Conservation (phyloP, 2,797 vertebrate genomes). For the Neomorphus geoffroyi region DNA sequence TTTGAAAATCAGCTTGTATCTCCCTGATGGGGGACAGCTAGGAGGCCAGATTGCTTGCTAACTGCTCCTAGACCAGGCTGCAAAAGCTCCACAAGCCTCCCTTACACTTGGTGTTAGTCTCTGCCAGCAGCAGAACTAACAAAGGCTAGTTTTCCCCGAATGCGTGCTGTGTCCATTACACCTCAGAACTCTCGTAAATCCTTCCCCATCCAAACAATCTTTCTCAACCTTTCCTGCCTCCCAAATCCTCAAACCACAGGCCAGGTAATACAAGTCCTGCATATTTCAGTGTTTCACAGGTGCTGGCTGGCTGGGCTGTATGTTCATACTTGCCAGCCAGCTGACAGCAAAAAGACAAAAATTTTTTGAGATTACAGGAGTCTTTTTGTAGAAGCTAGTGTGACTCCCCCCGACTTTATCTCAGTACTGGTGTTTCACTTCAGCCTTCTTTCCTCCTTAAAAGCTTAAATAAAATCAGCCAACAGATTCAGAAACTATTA, state of each 20-base stretch:
- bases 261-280: background rate
- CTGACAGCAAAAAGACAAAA: background rate
- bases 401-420: background rate
- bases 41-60: background rate
- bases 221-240: background rate
- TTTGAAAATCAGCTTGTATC: background rate
- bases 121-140: background rate
- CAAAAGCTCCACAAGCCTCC: background rate
- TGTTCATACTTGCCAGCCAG: background rate
- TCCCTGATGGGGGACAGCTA: background rate
- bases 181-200: background rate
- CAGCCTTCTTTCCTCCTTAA: background rate
- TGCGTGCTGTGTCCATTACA: background rate
- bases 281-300: background rate
- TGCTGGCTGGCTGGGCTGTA: background rate
- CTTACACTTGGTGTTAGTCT: background rate
- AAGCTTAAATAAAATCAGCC: background rate
- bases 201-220: background rate
- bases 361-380: background rate
- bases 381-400: background rate
- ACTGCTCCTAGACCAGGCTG: background rate
- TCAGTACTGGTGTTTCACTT: background rate
- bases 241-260: background rate
- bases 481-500: background rate
- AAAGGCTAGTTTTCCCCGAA: background rate